Evolutionary conservation across 2,797 vertebrate species (phyloP).

Genomic region (Acanthurus tractus): DNA sequence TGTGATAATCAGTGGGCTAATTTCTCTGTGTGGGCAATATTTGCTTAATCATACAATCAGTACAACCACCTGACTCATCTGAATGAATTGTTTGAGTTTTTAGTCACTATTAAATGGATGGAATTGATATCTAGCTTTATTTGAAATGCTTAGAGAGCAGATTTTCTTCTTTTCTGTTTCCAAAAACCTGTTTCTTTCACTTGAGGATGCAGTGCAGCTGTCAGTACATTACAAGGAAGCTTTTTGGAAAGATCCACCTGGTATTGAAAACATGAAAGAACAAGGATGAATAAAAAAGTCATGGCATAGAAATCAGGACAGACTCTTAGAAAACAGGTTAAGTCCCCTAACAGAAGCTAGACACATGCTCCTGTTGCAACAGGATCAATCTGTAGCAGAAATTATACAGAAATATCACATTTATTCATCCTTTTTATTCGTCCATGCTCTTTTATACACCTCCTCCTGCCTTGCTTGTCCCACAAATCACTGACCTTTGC

Average conservation of each 20-base stretch:
- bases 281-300: constrained; percentile 1
- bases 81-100: not conserved
- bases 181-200: constrained; percentile 1
- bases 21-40: constrained; percentile 19
- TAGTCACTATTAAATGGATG: too few relatives aligned
- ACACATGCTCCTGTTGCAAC: not conserved
- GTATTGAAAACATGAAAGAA: constrained; percentile 26
- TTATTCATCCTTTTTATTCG: not conserved
- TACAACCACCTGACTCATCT: not conserved
- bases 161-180: not conserved
- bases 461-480: not conserved
- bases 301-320: constrained; percentile 11
- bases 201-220: not conserved
- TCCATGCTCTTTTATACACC: not conserved
- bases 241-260: constrained; percentile 19
- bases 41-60: not conserved
- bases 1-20: constrained; percentile 2
- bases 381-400: not conserved
- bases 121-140: not conserved
- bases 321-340: constrained; percentile 7
- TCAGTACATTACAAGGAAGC: not conserved
- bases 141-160: not conserved
- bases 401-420: not conserved
- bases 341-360: constrained; percentile 6
- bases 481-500: not conserved